Evolutionary conservation across 2,888 invertebrate species (phyloP).

Genomic region (Orthosia cruda): DNA sequence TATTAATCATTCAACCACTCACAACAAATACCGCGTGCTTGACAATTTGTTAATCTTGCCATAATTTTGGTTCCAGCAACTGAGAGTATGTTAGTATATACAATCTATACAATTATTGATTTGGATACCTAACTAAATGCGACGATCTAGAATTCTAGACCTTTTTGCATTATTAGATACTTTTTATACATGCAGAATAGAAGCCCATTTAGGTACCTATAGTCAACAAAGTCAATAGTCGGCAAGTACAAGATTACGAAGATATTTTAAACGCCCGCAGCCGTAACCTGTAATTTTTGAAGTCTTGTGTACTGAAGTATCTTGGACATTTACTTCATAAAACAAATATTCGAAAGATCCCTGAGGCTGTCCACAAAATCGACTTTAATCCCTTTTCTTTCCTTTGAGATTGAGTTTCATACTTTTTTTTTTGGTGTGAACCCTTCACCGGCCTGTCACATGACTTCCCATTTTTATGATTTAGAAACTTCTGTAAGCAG

Average conservation of each 20-base stretch:
- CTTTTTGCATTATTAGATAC: too few species aligned
- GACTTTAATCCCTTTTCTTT: conserved; percentile 23
- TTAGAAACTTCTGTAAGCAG: not conserved
- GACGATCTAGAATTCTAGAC: too few species aligned
- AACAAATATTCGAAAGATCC: conserved; percentile 34
- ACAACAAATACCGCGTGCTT: too few species aligned
- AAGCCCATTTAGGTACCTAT: too few species aligned
- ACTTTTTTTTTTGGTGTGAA: not conserved
- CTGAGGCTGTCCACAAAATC: conserved; percentile 22
- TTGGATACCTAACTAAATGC: too few species aligned
- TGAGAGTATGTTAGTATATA: too few species aligned
- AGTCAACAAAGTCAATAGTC: not conserved
- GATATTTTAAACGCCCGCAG: conserved; percentile 15
- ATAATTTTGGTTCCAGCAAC: too few species aligned
- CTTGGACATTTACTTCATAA: conserved; percentile 21
- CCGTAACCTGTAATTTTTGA: conserved; percentile 25
- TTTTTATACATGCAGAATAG: too few species aligned
- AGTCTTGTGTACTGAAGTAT: conserved; percentile 30
- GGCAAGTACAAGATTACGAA: not conserved
- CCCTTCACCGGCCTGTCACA: not conserved
- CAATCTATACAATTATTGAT: too few species aligned
- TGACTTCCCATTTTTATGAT: not conserved
- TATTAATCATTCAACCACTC: not conserved
- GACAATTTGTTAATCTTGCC: too few species aligned
- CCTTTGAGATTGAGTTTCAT: conserved; percentile 18